Evolutionary conservation across 1,140 invertebrate genomes (phyloP).

Genomic region (Drosophila orosa): DNA sequence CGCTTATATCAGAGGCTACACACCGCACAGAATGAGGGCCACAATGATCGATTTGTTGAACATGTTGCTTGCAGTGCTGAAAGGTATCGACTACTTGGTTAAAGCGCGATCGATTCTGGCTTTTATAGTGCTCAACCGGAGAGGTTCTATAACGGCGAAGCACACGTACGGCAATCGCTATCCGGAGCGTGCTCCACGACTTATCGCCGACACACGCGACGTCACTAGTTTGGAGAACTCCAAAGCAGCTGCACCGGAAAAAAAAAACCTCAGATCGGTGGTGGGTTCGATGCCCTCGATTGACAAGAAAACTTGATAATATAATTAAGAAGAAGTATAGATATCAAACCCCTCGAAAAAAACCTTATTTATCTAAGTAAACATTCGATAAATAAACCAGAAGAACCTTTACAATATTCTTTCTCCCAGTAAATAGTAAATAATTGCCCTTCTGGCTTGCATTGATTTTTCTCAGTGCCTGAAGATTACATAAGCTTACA

Average conservation of each 20-base stretch:
- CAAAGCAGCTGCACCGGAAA: slow-evolving; percentile 5
- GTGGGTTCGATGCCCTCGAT: background rate
- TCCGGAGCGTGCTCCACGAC: slow-evolving; percentile 35
- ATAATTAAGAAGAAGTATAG: background rate
- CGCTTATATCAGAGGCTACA: slow-evolving; percentile 29
- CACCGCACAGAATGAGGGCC: slow-evolving; percentile 61
- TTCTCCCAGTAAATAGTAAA: background rate
- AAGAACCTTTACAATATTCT: no score
- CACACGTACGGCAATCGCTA: slow-evolving; percentile 32
- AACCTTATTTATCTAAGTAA: background rate
- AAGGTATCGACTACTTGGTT: slow-evolving; percentile 46
- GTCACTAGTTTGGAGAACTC: slow-evolving; percentile 6
- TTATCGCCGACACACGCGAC: slow-evolving; percentile 14
- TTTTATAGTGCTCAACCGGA: slow-evolving; percentile 22
- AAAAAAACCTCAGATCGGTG: background rate
- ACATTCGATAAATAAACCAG: no score
- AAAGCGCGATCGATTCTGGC: background rate
- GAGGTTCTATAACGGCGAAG: background rate
- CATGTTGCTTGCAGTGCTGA: slow-evolving; percentile 39
- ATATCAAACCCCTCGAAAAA: no score
- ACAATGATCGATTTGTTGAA: slow-evolving; percentile 58
- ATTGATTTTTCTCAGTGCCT: background rate
- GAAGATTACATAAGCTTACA: background rate
- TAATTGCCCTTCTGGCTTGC: background rate
- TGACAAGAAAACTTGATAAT: background rate